phyloP scores from a whole-genome alignment of 2,797 vertebrate genomes.

The Erethizon dorsatum region DNA sequence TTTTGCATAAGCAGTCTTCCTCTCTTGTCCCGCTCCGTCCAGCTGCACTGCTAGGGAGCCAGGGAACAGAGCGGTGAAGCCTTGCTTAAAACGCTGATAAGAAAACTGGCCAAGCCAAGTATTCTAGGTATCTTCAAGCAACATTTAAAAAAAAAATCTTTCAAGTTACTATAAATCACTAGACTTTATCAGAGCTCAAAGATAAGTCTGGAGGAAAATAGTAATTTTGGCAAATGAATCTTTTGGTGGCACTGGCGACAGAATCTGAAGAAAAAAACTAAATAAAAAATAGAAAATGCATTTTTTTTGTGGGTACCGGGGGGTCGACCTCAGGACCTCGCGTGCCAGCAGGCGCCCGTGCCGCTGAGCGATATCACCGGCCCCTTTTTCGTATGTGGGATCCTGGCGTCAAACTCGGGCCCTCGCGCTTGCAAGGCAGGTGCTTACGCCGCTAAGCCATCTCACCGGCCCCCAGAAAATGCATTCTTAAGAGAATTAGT shows the following conservation, averaged over 20 bases:
- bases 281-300: background rate
- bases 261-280: background rate
- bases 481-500: background rate
- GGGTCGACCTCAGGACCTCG: too few species aligned
- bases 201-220: background rate
- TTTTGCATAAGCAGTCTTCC: background rate
- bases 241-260: background rate
- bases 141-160: background rate
- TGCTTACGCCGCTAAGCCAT: too few species aligned
- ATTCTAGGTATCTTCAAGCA: background rate
- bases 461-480: background rate
- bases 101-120: background rate
- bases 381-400: too few species aligned
- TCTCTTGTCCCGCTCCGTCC: background rate
- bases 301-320: too few species aligned
- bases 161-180: constrained; percentile 2
- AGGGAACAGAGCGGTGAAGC: background rate
- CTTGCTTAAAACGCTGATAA: background rate
- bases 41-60: background rate
- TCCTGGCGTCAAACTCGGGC: too few species aligned
- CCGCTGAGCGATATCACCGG: too few species aligned
- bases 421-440: too few species aligned
- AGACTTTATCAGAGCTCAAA: constrained; percentile 3
- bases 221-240: constrained; percentile 25
- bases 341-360: too few species aligned